Base-by-base conservation (phyloP, 2,888 invertebrate species). In the Gandaritis pyraliata region DNA sequence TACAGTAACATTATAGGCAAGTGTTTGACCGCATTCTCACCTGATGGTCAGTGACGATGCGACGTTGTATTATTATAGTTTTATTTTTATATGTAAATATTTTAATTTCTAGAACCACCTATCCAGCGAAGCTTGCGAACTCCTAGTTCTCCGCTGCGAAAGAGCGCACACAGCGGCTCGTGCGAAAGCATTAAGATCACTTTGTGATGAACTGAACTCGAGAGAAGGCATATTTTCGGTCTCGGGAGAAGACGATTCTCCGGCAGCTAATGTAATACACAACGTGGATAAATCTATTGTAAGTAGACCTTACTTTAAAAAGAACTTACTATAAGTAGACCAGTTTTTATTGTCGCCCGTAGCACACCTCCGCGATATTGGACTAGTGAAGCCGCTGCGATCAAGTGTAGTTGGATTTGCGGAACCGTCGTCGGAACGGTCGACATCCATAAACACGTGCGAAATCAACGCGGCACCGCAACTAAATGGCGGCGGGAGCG, bases 71-170 rank as follows among this genome's bases (percentile, higher is more conserved):
- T 1, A 23, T 23, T 23, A 23, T 23, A 23, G 23, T 23, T 23
- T 23, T 23, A 23, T 5, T 23, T 23, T 41, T 13, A 41, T 8
- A 13, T 41, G 5, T 41, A n/a, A n/a, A n/a, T n/a, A 7, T 41
- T 41, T 5, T 39, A 13, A 6, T 23, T 11, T 15, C 12, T 74
- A 87, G 88, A 75, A 72, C 1, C 71, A 74, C 39, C 61, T 86
- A 0, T 64, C 78, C 0, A 74, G 75, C 3, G 81, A 81, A 5
- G 73, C 80, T 0, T 84, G 87, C 48, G 90, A 90, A 65, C 63
- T 87, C 0, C 61, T 90, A 0, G 87, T 90, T 2, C 47, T 83
- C 0, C 76, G 75, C 0, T 81, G 86, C 61, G 88, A 89, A 65
- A 76, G 72, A 1, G 81, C 80, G 0, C 70, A 76, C 7, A 64